Conservation (phyloP, 2,888 invertebrate species). For the Drosophila trichaetosa region DNA sequence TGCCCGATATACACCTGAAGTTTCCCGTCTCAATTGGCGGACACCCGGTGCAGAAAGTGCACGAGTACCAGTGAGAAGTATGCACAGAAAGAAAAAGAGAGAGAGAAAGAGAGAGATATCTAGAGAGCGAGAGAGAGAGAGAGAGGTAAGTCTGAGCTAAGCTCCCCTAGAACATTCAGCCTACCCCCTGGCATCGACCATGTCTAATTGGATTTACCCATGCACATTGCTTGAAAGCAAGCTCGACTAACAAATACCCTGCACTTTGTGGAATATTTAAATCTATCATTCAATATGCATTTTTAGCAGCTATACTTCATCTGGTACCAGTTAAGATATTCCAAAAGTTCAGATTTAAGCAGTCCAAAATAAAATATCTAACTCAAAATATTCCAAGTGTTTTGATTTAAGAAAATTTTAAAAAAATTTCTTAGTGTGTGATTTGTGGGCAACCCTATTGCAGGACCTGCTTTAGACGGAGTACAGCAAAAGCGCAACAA, state of each 20-base stretch:
- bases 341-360: background rate
- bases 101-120: constrained; percentile 15
- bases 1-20: constrained; percentile 83
- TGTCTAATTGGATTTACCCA: constrained; percentile 66
- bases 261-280: background rate
- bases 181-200: constrained; percentile 5
- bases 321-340: background rate
- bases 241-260: constrained; percentile 22
- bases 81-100: background rate
- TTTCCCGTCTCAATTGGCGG: constrained; percentile 82
- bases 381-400: background rate
- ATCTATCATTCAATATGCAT: background rate
- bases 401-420: background rate
- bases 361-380: background rate
- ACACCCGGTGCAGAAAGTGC: constrained; percentile 79
- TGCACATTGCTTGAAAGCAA: constrained; percentile 12
- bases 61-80: constrained; percentile 57
- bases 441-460: background rate
- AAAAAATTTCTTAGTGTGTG: background rate
- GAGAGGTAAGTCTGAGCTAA: constrained; percentile 30
- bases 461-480: background rate
- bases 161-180: background rate
- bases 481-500: constrained; percentile 8
- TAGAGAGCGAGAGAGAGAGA: too few species aligned
- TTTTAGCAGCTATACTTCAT: background rate